phyloP scores from a whole-genome alignment of 2,888 invertebrate genomes.

The Horisme vitalbata region DNA sequence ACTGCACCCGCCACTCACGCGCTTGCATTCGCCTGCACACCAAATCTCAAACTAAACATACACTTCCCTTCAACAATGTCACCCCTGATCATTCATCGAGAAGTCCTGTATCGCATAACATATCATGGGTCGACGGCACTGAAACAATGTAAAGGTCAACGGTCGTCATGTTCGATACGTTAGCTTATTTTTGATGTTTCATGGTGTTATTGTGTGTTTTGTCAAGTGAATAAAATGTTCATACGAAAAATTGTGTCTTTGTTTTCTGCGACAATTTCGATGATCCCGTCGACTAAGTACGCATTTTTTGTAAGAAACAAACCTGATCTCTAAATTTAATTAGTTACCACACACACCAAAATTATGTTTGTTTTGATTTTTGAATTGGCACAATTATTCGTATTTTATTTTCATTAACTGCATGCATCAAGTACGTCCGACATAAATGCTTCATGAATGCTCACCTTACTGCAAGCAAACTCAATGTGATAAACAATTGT shows the following conservation, averaged over 20 bases:
- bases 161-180: conserved; percentile 18
- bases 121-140: conserved; percentile 2
- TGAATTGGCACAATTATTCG: conserved; percentile 44
- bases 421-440: conserved; percentile 10
- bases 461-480: background rate
- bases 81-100: conserved; percentile 17
- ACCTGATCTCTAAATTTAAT: no score
- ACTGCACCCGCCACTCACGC: conserved; percentile 40
- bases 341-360: no score
- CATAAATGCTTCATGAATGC: background rate
- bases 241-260: conserved; percentile 32
- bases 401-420: conserved; percentile 27
- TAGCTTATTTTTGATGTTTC: conserved; percentile 17
- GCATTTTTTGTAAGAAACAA: background rate
- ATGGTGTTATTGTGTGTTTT: conserved; percentile 14
- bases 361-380: conserved; percentile 16
- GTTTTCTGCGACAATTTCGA: conserved; percentile 11
- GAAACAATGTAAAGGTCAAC: conserved; percentile 29
- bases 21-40: conserved; percentile 45
- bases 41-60: conserved; percentile 1
- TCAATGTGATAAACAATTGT: no score
- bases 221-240: conserved; percentile 22
- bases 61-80: conserved; percentile 9
- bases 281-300: background rate
- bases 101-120: conserved; percentile 4